Evolutionary conservation across 1,140 invertebrate genomes (phyloP), one percentile per base, ranked within the genome.

Genomic region (Hyles euphorbiae): DNA sequence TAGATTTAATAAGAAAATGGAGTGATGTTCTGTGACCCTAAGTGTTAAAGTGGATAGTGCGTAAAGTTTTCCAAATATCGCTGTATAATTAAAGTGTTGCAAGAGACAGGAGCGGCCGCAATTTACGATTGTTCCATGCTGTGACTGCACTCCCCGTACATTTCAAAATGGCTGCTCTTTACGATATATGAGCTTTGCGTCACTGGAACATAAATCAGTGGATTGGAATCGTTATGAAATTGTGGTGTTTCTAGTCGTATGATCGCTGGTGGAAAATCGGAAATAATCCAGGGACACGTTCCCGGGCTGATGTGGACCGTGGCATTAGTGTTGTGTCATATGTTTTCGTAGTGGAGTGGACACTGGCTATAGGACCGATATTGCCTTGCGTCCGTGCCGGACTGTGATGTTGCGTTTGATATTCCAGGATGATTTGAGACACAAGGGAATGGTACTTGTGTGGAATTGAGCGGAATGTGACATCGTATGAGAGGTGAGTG

Each of bases 121-220:
- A 87, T 78, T 81, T 78, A 74, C 79, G 72, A 85, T 86, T 89
- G 81, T 89, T 84, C 84, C 85, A 88, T 89, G 88, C 88, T 87
- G 85, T 88, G 85, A 88, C 84, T 87, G 83, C 78, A 83, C 85
- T 89, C 88, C 84, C 85, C 83, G 83, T 88, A 85, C 86, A 88
- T 89, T 89, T 89, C 88, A 89, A 89, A 89, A 89, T 89, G 88
- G 88, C 88, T 89, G 85, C 78, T 87, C 84, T 87, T 88, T 81
- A 83, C 84, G 86, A 89, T 89, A 84, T 88, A 84, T 84, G 86
- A 88, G 87, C 85, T 88, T 89, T 89, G 88, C 88, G 88, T 89
- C 88, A 89, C 87, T 89, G 80, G 83, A 89, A 88, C 80, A 78
- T 85, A 87, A 86, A 85, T 83, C 78, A 74, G 81, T 85, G 78